phyloP scores from a whole-genome alignment of 2,797 vertebrate species.

The Falco concolor region DNA sequence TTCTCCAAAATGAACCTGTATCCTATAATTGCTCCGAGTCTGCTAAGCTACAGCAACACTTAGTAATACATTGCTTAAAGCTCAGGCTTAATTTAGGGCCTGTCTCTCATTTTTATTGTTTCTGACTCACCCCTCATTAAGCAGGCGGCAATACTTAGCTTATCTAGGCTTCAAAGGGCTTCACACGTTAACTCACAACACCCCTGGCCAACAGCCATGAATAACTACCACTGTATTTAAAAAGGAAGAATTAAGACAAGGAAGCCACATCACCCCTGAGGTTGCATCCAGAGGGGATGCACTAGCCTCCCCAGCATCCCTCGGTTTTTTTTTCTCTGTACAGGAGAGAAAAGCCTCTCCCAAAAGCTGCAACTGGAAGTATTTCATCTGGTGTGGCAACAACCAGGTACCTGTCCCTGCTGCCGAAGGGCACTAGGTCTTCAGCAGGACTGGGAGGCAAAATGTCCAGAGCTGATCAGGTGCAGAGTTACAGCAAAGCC shows the following conservation, averaged over 20 bases:
- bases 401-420: neutral
- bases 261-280: neutral
- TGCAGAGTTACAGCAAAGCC: neutral
- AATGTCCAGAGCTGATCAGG: neutral
- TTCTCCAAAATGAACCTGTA: neutral
- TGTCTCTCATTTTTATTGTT: neutral
- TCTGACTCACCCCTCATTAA: constrained; percentile 13
- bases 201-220: neutral
- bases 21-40: neutral
- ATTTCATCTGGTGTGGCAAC: neutral
- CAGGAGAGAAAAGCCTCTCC: neutral
- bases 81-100: neutral
- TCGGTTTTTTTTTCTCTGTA: neutral
- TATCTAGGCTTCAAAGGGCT: neutral
- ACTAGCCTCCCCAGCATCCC: neutral
- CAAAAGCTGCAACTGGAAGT: neutral
- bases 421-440: neutral
- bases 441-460: neutral
- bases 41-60: neutral
- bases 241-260: neutral
- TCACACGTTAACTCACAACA: neutral
- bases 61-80: neutral
- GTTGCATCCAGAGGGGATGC: neutral
- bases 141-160: constrained; percentile 3
- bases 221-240: neutral